Percentiles rank a stretch among this genome's conserved stretches.
phyloP scores from a whole-genome alignment of 2,113 vertebrate species.

The Scophthalmus maximus region DNA sequence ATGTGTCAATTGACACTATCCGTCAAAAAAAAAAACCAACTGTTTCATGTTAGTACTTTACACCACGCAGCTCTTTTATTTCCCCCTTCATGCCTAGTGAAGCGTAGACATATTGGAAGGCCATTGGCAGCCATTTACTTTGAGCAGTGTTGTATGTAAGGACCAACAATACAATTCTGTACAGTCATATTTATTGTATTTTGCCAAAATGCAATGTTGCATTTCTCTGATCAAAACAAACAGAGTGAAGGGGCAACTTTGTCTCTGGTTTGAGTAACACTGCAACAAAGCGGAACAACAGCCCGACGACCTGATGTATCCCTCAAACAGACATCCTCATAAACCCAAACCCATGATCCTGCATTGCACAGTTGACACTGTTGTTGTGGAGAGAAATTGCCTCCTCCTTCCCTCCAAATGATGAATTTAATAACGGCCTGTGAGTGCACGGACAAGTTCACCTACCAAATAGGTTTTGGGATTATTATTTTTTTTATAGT shows the following conservation, averaged over 20 bases:
- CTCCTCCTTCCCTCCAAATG: slow-evolving; percentile 25
- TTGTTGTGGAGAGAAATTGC: slow-evolving; percentile 38
- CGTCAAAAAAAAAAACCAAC: neutral
- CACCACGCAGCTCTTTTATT: neutral
- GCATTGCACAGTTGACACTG: slow-evolving; percentile 19
- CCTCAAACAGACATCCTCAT: slow-evolving; percentile 26
- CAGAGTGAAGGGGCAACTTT: neutral
- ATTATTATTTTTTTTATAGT: slow-evolving; percentile 40
- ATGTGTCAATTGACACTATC: neutral
- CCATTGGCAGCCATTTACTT: slow-evolving; percentile 14
- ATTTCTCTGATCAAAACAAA: neutral
- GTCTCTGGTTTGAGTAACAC: slow-evolving; percentile 19
- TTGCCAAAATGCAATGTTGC: slow-evolving; percentile 17
- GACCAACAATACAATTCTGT: neutral
- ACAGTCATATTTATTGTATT: neutral
- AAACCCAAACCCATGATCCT: slow-evolving; percentile 33
- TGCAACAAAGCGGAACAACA: neutral
- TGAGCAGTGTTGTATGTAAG: slow-evolving; percentile 4
- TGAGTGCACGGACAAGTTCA: slow-evolving; percentile 26
- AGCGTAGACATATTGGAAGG: neutral
- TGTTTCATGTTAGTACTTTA: neutral
- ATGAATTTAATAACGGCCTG: slow-evolving; percentile 24
- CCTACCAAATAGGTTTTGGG: neutral
- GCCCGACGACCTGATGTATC: slow-evolving; percentile 18
- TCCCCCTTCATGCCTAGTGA: neutral